Evolutionary conservation across 2,113 vertebrate genomes (phyloP).

Genomic region (Callipepla californica): DNA sequence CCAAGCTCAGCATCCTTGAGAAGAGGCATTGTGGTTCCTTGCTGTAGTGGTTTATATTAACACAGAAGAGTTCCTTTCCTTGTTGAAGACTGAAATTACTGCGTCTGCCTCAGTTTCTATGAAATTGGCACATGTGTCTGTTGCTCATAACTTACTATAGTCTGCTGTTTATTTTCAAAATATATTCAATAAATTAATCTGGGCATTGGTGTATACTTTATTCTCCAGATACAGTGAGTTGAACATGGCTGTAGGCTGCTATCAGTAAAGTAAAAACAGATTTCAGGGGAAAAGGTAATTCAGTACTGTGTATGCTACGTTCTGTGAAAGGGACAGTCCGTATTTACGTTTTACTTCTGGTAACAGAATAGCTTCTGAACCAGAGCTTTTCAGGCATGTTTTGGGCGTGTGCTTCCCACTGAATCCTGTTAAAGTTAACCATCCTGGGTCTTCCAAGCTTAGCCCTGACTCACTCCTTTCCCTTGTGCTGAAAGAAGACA

Average conservation of each 20-base stretch:
- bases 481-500: not conserved
- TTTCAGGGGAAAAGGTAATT: not conserved
- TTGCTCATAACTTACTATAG: not conserved
- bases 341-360: not conserved
- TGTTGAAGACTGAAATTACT: not conserved
- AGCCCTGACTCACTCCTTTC: not conserved
- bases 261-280: not conserved
- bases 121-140: not conserved
- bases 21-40: not conserved
- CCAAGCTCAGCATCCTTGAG: not conserved
- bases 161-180: not conserved
- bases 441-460: not conserved
- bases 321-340: not conserved
- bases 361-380: not conserved
- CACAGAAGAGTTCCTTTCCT: not conserved
- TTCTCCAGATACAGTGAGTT: fast-evolving
- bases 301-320: not conserved
- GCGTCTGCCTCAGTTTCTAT: not conserved
- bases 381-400: not conserved
- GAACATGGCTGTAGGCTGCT: not conserved
- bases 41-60: not conserved
- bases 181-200: not conserved
- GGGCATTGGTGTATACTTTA: not conserved
- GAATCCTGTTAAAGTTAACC: not conserved
- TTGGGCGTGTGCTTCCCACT: not conserved